Conservation (phyloP, 1,140 invertebrate genomes). For the Caenorhabditis inopinata region DNA sequence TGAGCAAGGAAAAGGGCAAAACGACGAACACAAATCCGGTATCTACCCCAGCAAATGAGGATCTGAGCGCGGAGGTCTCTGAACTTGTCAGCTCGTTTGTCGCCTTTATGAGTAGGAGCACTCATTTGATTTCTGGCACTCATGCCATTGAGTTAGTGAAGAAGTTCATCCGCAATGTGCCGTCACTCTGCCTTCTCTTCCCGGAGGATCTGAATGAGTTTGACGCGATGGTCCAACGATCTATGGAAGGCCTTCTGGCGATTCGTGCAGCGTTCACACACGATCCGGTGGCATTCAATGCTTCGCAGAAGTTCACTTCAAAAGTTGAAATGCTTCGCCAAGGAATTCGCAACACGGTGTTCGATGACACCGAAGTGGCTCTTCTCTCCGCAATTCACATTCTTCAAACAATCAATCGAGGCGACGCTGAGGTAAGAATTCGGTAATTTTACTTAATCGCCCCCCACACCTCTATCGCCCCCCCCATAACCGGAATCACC, state of each 20-base stretch:
- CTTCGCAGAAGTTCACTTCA: not conserved
- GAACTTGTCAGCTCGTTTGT: not conserved
- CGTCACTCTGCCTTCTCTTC: not conserved
- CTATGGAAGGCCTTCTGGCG: not conserved
- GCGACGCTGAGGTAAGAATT: not conserved
- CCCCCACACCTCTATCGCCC: no score
- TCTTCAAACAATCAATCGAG: not conserved
- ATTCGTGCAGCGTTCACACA: not conserved
- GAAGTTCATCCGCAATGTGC: not conserved
- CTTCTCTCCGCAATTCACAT: not conserved
- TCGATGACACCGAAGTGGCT: not conserved
- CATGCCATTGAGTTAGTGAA: not conserved
- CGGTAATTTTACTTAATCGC: no score
- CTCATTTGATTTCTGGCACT: not conserved
- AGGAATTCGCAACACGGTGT: not conserved
- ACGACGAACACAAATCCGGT: no score
- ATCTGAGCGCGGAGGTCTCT: not conserved
- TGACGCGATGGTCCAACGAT: not conserved
- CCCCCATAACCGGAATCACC: no score
- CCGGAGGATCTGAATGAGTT: not conserved
- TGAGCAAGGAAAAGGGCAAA: not conserved
- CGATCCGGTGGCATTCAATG: not conserved
- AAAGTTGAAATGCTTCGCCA: not conserved
- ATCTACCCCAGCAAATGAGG: no score
- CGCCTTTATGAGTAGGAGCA: not conserved